A percentile compares a stretch with the other conserved stretches of the same genome.
phyloP scores from a whole-genome alignment of 2,113 vertebrate genomes.

The Microtus oregoni region DNA sequence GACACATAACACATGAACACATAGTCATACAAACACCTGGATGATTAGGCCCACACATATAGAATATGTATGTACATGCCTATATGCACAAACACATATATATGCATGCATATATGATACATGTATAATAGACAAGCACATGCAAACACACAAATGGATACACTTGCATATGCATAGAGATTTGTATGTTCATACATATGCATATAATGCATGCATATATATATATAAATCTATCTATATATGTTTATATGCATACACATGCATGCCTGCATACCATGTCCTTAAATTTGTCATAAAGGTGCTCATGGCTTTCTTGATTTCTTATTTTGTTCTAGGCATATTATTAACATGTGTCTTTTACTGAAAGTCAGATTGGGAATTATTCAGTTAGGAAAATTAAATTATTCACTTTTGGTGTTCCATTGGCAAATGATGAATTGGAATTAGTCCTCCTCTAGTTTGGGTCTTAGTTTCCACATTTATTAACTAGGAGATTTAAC shows the following conservation, averaged over 20 bases:
- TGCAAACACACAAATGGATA: neutral
- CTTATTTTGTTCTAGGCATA: neutral
- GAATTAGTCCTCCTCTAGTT: neutral
- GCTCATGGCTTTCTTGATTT: neutral
- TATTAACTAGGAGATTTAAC: neutral
- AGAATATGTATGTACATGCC: too few relatives aligned
- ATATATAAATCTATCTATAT: too few relatives aligned
- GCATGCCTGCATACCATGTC: neutral
- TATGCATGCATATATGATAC: neutral
- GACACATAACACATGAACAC: neutral
- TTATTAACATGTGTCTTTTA: neutral
- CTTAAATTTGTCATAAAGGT: conserved; percentile 24
- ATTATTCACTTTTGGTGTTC: neutral
- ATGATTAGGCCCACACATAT: neutral
- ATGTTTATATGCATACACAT: neutral
- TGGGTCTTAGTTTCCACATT: neutral
- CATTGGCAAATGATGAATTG: neutral
- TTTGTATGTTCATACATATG: neutral
- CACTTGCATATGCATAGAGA: neutral
- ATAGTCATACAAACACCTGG: neutral
- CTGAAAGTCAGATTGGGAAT: conserved; percentile 6
- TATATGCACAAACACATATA: neutral
- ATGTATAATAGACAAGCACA: too few relatives aligned
- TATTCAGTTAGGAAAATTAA: neutral
- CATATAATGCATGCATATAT: neutral